Percentiles rank a stretch among this genome's conserved stretches.
These are phyloP conservation scores for Lepidurus arcticus DNA, from an alignment of 1,140 invertebrate species.

Conservation along the genomic window DNA sequence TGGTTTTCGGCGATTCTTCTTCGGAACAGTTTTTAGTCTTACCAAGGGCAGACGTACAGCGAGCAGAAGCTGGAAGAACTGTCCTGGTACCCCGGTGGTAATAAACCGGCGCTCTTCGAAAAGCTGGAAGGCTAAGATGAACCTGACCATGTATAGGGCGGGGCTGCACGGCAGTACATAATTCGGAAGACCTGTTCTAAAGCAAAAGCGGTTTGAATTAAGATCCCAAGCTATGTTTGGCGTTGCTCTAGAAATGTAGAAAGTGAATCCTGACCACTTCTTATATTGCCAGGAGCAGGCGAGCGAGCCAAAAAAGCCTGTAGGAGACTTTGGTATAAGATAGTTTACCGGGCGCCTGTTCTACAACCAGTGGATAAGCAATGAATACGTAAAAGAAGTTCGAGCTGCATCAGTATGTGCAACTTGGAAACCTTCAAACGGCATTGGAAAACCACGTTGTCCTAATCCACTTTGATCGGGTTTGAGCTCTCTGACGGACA, in stretches of 20 bases:
- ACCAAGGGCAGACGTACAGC: not conserved
- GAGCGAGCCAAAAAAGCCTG: not conserved
- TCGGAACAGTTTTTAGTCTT: not conserved
- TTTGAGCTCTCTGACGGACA: too few species aligned
- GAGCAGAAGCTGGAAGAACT: not conserved
- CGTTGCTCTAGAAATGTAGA: conserved; percentile 22
- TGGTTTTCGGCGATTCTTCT: not conserved
- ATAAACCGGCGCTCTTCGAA: not conserved
- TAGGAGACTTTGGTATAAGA: too few species aligned
- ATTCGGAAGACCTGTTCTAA: conserved; percentile 9
- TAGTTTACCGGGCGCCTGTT: too few species aligned
- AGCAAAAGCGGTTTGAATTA: not conserved
- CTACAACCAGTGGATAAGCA: too few species aligned
- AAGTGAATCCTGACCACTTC: conserved; percentile 21
- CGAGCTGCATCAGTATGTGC: too few species aligned
- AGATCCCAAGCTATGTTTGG: conserved; percentile 8
- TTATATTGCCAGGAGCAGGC: conserved; percentile 5
- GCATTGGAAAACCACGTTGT: too few species aligned
- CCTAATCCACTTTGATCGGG: too few species aligned
- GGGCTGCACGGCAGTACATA: not conserved
- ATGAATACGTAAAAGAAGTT: too few species aligned
- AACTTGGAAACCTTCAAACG: too few species aligned
- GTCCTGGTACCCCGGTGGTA: not conserved
- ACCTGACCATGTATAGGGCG: conserved; percentile 16
- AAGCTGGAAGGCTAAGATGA: conserved; percentile 14